Evolutionary conservation across 2,888 invertebrate genomes (phyloP), one percentile per base, ranked within the genome.

Genomic region (Drosophila heteroneura): DNA sequence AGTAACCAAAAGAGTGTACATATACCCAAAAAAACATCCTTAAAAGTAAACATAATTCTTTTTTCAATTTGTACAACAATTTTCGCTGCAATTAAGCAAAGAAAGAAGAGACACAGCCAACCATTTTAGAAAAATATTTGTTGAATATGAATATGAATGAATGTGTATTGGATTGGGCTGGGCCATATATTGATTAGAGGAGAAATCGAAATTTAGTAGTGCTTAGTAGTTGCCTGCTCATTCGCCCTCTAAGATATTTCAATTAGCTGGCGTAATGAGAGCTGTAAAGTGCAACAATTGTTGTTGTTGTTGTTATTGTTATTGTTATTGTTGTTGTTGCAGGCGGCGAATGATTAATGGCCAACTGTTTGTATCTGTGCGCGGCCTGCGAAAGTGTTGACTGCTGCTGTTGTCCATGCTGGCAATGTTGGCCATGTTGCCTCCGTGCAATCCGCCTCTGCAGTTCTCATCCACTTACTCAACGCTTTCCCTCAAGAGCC

Each of bases 201-300:
- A 9, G 9, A 22, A 4, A 16, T 4, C 22, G 4, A 22, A 16
- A 35, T 35, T 35, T 35, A 16, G 35, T 35, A 35, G 19, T 26
- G 26, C 5, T 7, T 26, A 26, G 16, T 9, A 16, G 14, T 16
- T 22, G 16, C 26, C 26, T 26, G 47, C 47, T 47, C 22, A 26
- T 47, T 47, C 26, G 14, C 47, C 39, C 60, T 82, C 89, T 81
- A 84, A 86, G 90, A 85, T 85, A 84, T 89, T 84, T 84, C 90
- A 84, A 84, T 84, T 84, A 89, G 81, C 67, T 69, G 67, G 76
- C 90, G 82, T 85, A 85, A 85, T 87, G 84, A 87, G 89, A 71
- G 62, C 58, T 35, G 56, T 57, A 62, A 70, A 70, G 77, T 78
- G 70, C 82, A 71, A 70, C 88, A 78, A 70, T 33, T 39, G 19